Base-by-base conservation (phyloP, 1,140 invertebrate genomes). In the Drosophila nigromelanica region DNA sequence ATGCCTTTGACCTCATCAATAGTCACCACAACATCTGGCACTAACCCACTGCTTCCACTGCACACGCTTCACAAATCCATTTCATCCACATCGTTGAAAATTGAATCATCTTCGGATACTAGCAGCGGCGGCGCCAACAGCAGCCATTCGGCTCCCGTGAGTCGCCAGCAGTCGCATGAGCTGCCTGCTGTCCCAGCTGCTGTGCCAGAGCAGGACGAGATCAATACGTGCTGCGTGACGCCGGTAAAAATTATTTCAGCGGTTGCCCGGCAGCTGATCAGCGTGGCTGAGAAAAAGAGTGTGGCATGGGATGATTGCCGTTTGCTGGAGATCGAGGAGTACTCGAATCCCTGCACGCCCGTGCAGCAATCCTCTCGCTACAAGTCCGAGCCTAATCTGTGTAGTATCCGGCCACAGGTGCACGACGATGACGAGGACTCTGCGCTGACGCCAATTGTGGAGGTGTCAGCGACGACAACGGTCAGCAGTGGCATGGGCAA, bases 341-440 rank as follows among this genome's bases (percentile, higher is more conserved):
- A 76, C 48, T 86, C 80, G 12, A 85, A 90, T 81, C 90, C 90
- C 4, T 78, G 75, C 45, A 91, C 90, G 6, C 90, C 90, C 0
- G 76, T 90, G 24, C 82, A 90, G 48, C 86, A 91, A 61, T 89
- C 76, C 0, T 76, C 82, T 15, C 86, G 89, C 42, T 91, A 90
- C 54, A 92, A 91, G 51, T 92, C 91, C 3, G 91, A 92, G 73
- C 91, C 91, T 69, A 91, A 92, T 83, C 72, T 92, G 5, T 90
- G 86, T 51, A 78, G 75, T 74, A 47, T 91, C 33, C 61, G 75
- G 47, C 69, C 73, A 5, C 73, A 87, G 82, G 75, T 78, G 14
- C 40, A 70, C 8, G 52, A 43, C 27, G 69, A 47, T n/a, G 72
- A 68, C n/a, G 59, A 73, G 7, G 73, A 80, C 35, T 54, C 54